Evolutionary conservation across 30 jellyfish, hydroid and myxozoan species (phyloP).

Genomic region (Hydra vulgaris): DNA sequence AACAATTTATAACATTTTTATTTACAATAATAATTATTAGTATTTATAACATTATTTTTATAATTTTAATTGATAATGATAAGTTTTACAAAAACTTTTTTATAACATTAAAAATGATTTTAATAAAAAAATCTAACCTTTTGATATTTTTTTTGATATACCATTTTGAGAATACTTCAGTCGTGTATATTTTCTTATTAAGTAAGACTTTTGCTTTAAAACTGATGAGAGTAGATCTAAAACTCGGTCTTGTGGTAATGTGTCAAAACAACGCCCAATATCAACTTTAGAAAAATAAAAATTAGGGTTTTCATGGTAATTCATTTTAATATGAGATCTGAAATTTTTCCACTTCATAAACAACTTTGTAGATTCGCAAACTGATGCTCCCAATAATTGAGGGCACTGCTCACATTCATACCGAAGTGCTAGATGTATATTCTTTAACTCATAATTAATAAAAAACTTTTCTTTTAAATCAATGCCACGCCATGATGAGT

Average conservation of each 20-base stretch:
- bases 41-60: too few species aligned
- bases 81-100: too few species aligned
- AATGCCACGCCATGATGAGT: slow-evolving; percentile 1
- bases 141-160: neutral
- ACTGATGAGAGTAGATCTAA: slow-evolving; percentile 12
- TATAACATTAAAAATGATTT: too few species aligned
- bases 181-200: slow-evolving; percentile 23
- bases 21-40: too few species aligned
- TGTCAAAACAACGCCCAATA: slow-evolving; percentile 69
- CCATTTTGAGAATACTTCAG: neutral
- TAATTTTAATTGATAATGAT: too few species aligned
- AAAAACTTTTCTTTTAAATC: neutral
- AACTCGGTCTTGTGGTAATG: slow-evolving; percentile 67
- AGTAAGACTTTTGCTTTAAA: slow-evolving; percentile 26
- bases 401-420: slow-evolving; percentile 21
- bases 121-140: neutral
- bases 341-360: slow-evolving; percentile 20
- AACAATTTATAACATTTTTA: too few species aligned
- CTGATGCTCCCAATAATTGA: slow-evolving; percentile 26
- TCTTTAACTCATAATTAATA: slow-evolving; percentile 15
- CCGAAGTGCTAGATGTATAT: slow-evolving; percentile 11
- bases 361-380: slow-evolving; percentile 27
- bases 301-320: neutral
- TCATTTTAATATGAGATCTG: neutral
- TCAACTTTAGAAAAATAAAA: slow-evolving; percentile 44